A percentile compares a stretch with the other conserved stretches of the same genome.
These are phyloP conservation scores for Bellardia bayeri DNA, from an alignment of 2,888 invertebrate species.

Conservation along the genomic window DNA sequence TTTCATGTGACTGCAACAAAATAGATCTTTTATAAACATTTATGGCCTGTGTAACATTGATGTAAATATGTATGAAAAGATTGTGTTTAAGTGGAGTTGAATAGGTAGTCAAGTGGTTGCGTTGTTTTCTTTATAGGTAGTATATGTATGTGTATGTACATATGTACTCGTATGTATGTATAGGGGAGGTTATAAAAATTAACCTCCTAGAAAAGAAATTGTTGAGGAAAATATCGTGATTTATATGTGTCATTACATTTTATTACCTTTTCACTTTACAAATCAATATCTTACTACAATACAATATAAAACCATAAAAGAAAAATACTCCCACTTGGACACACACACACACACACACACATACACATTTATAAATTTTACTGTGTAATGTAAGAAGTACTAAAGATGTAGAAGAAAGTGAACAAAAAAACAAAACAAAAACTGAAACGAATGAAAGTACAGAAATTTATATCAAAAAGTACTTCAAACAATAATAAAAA, in stretches of 20 bases:
- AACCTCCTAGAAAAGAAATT: conserved; percentile 59
- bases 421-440: background rate
- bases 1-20: background rate
- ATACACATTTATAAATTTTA: conserved; percentile 4
- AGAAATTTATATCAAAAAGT: conserved; percentile 71
- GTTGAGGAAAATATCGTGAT: conserved; percentile 61
- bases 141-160: background rate
- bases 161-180: background rate
- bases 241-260: conserved; percentile 73
- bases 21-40: conserved; percentile 56
- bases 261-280: conserved; percentile 72
- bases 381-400: conserved; percentile 18
- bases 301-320: conserved; percentile 28
- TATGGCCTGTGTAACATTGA: conserved; percentile 12
- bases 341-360: conserved; percentile 20
- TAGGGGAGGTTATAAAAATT: conserved; percentile 69
- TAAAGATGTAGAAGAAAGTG: background rate
- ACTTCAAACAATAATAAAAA: conserved; percentile 58
- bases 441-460: conserved; percentile 30
- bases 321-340: conserved; percentile 41
- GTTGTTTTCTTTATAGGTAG: no score
- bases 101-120: background rate
- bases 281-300: conserved; percentile 61
- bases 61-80: background rate
- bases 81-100: background rate